Conservation (phyloP, 30 jellyfish, hydroid and myxozoan genomes). For the Aurelia coerulea region DNA sequence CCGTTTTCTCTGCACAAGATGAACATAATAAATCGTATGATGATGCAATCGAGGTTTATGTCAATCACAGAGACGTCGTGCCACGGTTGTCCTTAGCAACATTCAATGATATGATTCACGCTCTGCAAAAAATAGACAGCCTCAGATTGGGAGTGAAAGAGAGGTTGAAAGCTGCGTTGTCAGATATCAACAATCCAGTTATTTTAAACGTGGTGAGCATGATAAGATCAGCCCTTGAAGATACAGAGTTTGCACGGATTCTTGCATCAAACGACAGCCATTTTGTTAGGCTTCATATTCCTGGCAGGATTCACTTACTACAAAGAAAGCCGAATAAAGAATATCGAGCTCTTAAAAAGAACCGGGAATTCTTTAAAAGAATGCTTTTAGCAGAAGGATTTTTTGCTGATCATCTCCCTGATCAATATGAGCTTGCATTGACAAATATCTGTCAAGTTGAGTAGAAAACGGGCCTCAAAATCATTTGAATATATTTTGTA, state of each 20-base stretch:
- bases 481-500: too few relatives aligned
- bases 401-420: conserved; percentile 62
- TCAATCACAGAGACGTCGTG: conserved; percentile 52
- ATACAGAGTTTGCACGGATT: not conserved
- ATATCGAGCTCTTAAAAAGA: conserved; percentile 30
- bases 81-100: conserved; percentile 63
- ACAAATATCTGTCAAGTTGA: conserved; percentile 5
- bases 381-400: conserved; percentile 59
- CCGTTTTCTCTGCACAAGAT: conserved; percentile 35
- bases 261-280: conserved; percentile 40
- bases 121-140: conserved; percentile 36
- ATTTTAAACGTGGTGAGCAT: conserved; percentile 14
- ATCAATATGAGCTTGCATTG: conserved; percentile 51
- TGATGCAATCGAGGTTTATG: conserved; percentile 39
- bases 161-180: conserved; percentile 37
- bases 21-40: not conserved
- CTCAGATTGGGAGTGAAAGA: conserved; percentile 46
- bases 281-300: conserved; percentile 32
- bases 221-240: conserved; percentile 37
- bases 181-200: conserved; percentile 31
- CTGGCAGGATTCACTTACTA: conserved; percentile 53
- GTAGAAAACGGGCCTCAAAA: not conserved
- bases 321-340: conserved; percentile 34
- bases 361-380: conserved; percentile 40
- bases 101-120: conserved; percentile 54